Evolutionary conservation across 1,140 invertebrate genomes (phyloP).

Genomic region (Drosophila sproati): DNA sequence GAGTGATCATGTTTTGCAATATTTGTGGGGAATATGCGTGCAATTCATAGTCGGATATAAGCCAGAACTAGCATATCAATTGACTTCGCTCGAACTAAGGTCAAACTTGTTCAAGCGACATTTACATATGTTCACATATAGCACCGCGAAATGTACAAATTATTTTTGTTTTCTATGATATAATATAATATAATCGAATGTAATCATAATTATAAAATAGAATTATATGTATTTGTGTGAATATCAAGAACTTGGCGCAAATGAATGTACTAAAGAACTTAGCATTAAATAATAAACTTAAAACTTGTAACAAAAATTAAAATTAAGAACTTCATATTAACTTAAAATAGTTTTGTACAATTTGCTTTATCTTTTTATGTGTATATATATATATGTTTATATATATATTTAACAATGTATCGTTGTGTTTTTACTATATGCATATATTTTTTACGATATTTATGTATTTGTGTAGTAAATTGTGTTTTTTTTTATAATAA

Average conservation of each 20-base stretch:
- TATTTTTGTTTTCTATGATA: conserved; percentile 57
- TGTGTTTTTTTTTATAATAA: conserved; percentile 52
- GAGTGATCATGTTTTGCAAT: conserved; percentile 33
- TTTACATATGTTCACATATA: conserved; percentile 72
- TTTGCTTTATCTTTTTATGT: conserved; percentile 53
- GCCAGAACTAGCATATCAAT: conserved; percentile 45
- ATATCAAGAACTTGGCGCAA: conserved; percentile 43
- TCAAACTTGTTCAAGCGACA: conserved; percentile 48
- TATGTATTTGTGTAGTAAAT: conserved; percentile 32
- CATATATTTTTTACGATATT: conserved; percentile 39
- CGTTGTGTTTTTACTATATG: conserved; percentile 65
- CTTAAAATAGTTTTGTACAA: conserved; percentile 73
- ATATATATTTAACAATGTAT: conserved; percentile 68
- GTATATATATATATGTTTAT: conserved; percentile 18
- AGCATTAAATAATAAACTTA: conserved; percentile 66
- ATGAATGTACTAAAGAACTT: conserved; percentile 44
- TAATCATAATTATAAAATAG: conserved; percentile 19
- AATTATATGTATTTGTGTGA: background rate
- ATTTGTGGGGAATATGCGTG: conserved; percentile 56
- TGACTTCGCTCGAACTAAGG: conserved; percentile 57
- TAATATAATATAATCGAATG: conserved; percentile 7
- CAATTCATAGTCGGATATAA: conserved; percentile 45
- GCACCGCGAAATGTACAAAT: conserved; percentile 80
- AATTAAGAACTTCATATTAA: conserved; percentile 55
- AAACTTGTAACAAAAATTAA: conserved; percentile 63